Percentiles rank a stretch among this genome's conserved stretches.
Evolutionary conservation across 1,140 invertebrate genomes (phyloP).

Genomic region (Ridgeia piscesae): DNA sequence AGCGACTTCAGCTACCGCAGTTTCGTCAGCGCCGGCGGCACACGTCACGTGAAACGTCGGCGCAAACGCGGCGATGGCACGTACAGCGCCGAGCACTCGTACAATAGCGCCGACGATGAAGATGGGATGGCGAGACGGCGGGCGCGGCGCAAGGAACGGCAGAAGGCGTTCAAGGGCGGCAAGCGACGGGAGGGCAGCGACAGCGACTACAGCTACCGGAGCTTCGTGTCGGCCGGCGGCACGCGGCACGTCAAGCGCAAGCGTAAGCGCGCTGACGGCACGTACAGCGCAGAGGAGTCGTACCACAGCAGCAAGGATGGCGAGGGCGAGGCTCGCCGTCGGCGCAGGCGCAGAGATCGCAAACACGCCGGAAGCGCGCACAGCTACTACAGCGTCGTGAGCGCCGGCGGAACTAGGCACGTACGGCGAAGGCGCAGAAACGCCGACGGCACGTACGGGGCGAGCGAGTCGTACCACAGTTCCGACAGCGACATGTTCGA

Average conservation of each 20-base stretch:
- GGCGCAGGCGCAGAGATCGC: slow-evolving; percentile 47
- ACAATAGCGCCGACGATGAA: slow-evolving; percentile 50
- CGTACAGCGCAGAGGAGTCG: slow-evolving; percentile 49
- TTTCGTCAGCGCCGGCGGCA: slow-evolving; percentile 35
- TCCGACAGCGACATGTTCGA: slow-evolving; percentile 34
- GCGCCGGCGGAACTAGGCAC: slow-evolving; percentile 53
- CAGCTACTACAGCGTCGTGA: slow-evolving; percentile 52
- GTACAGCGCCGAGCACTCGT: slow-evolving; percentile 50
- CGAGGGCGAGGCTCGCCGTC: slow-evolving; percentile 45
- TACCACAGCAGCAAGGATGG: slow-evolving; percentile 53
- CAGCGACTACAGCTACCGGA: slow-evolving; percentile 33
- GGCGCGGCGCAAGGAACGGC: slow-evolving; percentile 43
- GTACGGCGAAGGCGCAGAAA: slow-evolving; percentile 43
- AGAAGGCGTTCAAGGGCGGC: slow-evolving; percentile 23
- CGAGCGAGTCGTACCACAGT: slow-evolving; percentile 53
- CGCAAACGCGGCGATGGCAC: slow-evolving; percentile 51
- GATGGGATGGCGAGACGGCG: slow-evolving; percentile 46
- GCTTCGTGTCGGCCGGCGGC: slow-evolving; percentile 52
- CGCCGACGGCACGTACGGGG: slow-evolving; percentile 52
- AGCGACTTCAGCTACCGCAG: slow-evolving; percentile 54
- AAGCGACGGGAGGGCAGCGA: slow-evolving; percentile 10
- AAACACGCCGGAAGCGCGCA: slow-evolving; percentile 47
- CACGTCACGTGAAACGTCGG: slow-evolving; percentile 46
- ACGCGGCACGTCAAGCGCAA: slow-evolving; percentile 49
- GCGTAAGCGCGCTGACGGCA: slow-evolving; percentile 48